A percentile compares a stretch with the other conserved stretches of the same genome.
Evolutionary conservation across 2,797 vertebrate species (phyloP).

Genomic region (Cynopterus sphinx): DNA sequence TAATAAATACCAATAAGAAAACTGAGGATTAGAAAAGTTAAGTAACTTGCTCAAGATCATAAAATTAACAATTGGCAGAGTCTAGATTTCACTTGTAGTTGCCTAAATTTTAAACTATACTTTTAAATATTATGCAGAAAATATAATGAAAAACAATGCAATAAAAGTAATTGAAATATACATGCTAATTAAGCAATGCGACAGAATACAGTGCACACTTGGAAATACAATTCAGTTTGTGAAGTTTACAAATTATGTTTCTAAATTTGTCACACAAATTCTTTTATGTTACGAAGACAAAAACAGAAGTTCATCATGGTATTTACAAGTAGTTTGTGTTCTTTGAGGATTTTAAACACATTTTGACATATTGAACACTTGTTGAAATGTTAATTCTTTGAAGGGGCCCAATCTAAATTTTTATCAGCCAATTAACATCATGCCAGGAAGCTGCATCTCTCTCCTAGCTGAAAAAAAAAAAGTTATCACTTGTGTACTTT

Average conservation of each 20-base stretch:
- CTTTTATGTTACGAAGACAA: slow-evolving; percentile 69
- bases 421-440: slow-evolving; percentile 56
- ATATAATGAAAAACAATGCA: neutral
- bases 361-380: neutral
- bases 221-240: neutral
- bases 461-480: slow-evolving; percentile 31
- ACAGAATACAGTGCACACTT: neutral
- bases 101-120: neutral
- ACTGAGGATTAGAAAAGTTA: neutral
- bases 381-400: slow-evolving; percentile 68
- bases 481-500: slow-evolving; percentile 51
- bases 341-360: slow-evolving; percentile 47
- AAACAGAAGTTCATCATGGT: slow-evolving; percentile 60
- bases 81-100: neutral
- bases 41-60: neutral
- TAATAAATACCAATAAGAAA: neutral
- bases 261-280: slow-evolving; percentile 71
- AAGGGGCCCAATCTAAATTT: slow-evolving; percentile 53
- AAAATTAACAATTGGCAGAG: neutral
- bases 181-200: neutral
- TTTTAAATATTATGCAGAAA: slow-evolving; percentile 13
- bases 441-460: slow-evolving; percentile 20
- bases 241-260: slow-evolving; percentile 66
- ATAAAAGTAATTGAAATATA: slow-evolving; percentile 22
- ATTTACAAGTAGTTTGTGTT: slow-evolving; percentile 67